Evolutionary conservation across 2,888 invertebrate species (phyloP).

Genomic region (Lepetodrilus schrolli): DNA sequence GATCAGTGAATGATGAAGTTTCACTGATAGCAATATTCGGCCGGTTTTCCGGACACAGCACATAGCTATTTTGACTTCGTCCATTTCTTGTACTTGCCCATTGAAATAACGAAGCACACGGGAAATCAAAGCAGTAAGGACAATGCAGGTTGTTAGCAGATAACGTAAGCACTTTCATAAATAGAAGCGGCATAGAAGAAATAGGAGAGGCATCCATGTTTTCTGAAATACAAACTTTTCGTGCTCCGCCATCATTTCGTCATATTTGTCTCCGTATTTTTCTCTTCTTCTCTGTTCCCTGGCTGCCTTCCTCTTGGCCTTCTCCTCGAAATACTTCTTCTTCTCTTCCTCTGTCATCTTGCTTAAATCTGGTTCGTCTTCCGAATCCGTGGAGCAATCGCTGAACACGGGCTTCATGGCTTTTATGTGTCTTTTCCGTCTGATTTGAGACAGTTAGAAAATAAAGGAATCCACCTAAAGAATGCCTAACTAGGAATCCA

Average conservation of each 20-base stretch:
- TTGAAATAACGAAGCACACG: too few relatives aligned
- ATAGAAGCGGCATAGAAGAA: not conserved
- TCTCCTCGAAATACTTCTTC: constrained; percentile 66
- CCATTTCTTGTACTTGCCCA: too few relatives aligned
- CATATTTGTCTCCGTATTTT: constrained; percentile 74
- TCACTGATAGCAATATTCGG: too few relatives aligned
- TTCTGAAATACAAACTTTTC: constrained; percentile 70
- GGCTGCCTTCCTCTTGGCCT: constrained; percentile 84
- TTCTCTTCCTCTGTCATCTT: constrained; percentile 74
- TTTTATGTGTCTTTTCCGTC: constrained; percentile 3
- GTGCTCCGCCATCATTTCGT: constrained; percentile 71
- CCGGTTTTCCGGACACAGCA: too few relatives aligned
- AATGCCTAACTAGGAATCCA: too few relatives aligned
- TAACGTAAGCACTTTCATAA: not conserved
- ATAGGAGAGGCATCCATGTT: not conserved
- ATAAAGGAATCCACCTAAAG: too few relatives aligned
- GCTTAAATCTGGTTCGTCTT: constrained; percentile 68
- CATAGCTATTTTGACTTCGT: too few relatives aligned
- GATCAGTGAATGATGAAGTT: too few relatives aligned
- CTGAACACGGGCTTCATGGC: constrained; percentile 39
- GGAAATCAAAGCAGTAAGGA: too few relatives aligned
- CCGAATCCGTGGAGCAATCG: constrained; percentile 63
- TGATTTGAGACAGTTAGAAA: too few relatives aligned
- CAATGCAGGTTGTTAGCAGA: too few relatives aligned
- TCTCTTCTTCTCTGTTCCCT: constrained; percentile 78